Percentiles rank a stretch among this genome's conserved stretches.
These are phyloP conservation scores for Alaudala cheleensis DNA, from an alignment of 2,113 vertebrate genomes.

Conservation along the genomic window DNA sequence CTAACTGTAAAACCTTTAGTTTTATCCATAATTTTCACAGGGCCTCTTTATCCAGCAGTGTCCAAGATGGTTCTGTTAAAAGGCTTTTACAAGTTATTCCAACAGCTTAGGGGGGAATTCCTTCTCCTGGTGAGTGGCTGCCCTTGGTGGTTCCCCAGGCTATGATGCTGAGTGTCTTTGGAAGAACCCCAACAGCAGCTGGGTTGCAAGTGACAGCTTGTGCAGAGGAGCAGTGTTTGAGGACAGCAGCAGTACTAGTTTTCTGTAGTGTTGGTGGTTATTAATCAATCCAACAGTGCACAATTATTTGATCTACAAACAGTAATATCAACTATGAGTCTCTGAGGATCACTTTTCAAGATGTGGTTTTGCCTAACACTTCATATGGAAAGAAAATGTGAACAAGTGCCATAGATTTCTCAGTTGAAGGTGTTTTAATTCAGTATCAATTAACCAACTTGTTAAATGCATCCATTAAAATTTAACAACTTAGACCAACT, in stretches of 20 bases:
- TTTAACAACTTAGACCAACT: background rate
- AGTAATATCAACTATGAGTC: background rate
- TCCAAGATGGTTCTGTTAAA: background rate
- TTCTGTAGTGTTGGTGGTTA: background rate
- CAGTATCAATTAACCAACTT: conserved; percentile 24
- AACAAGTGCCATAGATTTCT: background rate
- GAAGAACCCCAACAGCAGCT: background rate
- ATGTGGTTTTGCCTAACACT: background rate
- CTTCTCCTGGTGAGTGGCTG: background rate
- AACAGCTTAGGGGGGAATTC: background rate
- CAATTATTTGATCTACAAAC: background rate
- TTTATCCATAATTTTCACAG: background rate
- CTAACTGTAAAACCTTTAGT: background rate
- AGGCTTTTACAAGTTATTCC: background rate
- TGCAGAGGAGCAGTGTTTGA: background rate
- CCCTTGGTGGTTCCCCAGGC: background rate
- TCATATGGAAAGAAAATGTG: background rate
- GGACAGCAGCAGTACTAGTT: background rate
- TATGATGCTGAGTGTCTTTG: background rate
- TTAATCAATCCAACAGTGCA: background rate
- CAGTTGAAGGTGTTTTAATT: background rate
- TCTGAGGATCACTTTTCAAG: background rate
- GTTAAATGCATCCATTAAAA: conserved; percentile 12
- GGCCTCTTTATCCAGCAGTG: background rate
- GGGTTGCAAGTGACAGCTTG: background rate